A percentile compares a stretch with the other conserved stretches of the same genome.
These are phyloP conservation scores for Danio tinwini DNA, from an alignment of 2,797 vertebrate species.

Conservation along the genomic window DNA sequence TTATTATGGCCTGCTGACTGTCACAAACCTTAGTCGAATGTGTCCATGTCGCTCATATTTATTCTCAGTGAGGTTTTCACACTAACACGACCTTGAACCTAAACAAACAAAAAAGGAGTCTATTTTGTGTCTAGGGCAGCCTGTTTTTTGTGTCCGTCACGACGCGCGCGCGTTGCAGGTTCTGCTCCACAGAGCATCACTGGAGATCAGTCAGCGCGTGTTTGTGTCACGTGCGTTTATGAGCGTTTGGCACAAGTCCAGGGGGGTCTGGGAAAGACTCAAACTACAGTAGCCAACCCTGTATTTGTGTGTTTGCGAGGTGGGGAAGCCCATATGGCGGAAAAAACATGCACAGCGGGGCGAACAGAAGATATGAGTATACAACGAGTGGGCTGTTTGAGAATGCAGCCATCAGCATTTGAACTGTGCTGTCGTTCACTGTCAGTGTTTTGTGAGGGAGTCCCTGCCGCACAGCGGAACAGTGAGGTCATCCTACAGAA, in stretches of 20 bases:
- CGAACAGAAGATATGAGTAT: slow-evolving; percentile 19
- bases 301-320: not conserved
- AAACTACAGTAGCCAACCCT: not conserved
- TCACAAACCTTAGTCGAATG: not conserved
- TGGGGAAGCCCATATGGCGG: slow-evolving; percentile 30
- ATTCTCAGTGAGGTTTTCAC: not conserved
- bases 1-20: not conserved
- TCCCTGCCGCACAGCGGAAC: not conserved
- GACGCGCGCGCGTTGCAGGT: not conserved
- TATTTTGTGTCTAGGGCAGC: not conserved
- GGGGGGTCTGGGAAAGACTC: slow-evolving; percentile 26
- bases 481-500: slow-evolving; percentile 26
- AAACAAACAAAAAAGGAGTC: not conserved
- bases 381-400: slow-evolving; percentile 24
- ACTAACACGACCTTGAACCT: not conserved
- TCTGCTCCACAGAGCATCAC: not conserved
- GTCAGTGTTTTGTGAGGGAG: slow-evolving; percentile 5
- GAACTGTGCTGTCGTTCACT: slow-evolving; percentile 11
- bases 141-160: not conserved
- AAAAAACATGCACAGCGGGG: slow-evolving; percentile 30
- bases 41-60: not conserved
- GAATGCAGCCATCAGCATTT: slow-evolving; percentile 42
- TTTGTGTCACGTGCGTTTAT: not conserved
- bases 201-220: not conserved
- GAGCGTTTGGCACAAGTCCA: not conserved